phyloP scores from a whole-genome alignment of 2,797 vertebrate species.

The Scleropages formosus region DNA sequence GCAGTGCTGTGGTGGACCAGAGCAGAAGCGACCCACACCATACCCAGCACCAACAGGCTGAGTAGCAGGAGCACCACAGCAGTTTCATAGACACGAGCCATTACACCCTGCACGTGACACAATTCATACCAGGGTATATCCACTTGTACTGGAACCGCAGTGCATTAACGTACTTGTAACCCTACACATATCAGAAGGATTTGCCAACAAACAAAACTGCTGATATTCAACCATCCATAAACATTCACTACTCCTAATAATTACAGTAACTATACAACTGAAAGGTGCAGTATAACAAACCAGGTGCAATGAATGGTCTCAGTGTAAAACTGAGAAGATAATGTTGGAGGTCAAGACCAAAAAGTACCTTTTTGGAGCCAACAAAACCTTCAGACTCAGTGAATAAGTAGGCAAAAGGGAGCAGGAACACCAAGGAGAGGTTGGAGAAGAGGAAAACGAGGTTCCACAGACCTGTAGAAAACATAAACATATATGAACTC shows the following conservation, averaged over 20 bases:
- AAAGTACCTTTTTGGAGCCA: slow-evolving; percentile 86
- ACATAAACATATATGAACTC: not conserved
- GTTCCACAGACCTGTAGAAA: slow-evolving; percentile 87
- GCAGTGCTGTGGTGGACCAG: slow-evolving; percentile 79
- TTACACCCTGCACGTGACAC: slow-evolving; percentile 75
- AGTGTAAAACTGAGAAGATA: not conserved
- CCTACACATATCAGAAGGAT: not conserved
- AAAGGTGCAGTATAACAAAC: not conserved
- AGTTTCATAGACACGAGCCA: slow-evolving; percentile 92
- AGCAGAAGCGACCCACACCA: slow-evolving; percentile 94
- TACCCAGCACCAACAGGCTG: slow-evolving; percentile 86
- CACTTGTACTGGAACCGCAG: not conserved
- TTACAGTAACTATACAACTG: not conserved
- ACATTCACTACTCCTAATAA: not conserved
- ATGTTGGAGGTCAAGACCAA: not conserved
- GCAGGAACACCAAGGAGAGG: slow-evolving; percentile 91
- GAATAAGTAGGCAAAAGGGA: slow-evolving; percentile 98
- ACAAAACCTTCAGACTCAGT: slow-evolving; percentile 94
- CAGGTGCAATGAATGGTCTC: not conserved
- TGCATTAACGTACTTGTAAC: not conserved
- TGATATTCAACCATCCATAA: not conserved
- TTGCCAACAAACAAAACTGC: not conserved
- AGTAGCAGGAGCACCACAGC: slow-evolving; percentile 89
- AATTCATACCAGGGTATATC: not conserved
- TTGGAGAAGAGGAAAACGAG: slow-evolving; percentile 97